These are phyloP conservation scores for Papilio polyxenes DNA, from an alignment of 1,140 invertebrate genomes.

Conservation along the genomic window DNA sequence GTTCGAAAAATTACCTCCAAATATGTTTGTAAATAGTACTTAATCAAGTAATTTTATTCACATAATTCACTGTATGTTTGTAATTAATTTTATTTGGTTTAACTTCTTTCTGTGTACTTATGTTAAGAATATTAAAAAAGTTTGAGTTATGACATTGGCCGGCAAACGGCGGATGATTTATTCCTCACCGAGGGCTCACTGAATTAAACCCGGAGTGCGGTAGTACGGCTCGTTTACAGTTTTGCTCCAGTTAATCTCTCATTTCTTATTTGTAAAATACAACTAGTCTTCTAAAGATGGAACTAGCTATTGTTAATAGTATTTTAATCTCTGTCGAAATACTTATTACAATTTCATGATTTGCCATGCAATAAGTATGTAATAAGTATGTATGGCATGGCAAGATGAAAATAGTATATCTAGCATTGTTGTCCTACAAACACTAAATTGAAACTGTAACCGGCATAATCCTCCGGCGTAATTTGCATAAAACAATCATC, in stretches of 20 bases:
- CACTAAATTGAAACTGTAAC: no score
- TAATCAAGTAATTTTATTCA: neutral
- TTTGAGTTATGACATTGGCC: conserved; percentile 16
- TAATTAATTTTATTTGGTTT: neutral
- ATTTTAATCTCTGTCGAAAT: neutral
- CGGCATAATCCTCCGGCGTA: no score
- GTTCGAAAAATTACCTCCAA: neutral
- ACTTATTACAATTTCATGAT: neutral
- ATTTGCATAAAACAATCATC: no score
- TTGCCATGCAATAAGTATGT: no score
- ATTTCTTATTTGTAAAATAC: conserved; percentile 21
- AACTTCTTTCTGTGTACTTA: neutral
- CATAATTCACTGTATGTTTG: neutral
- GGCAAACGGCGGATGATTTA: conserved; percentile 20
- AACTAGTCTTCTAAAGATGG: neutral
- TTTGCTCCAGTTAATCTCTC: conserved; percentile 17
- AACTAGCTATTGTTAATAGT: neutral
- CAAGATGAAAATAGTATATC: no score
- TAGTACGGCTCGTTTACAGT: conserved; percentile 20
- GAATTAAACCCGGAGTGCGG: conserved; percentile 13
- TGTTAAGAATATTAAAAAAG: conserved; percentile 7
- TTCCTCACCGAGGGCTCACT: conserved; percentile 8
- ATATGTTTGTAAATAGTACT: no score
- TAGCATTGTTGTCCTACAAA: no score
- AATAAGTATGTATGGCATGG: no score